Conservation (phyloP, 2,113 vertebrate species). For the Neolamprologus ventralis region DNA sequence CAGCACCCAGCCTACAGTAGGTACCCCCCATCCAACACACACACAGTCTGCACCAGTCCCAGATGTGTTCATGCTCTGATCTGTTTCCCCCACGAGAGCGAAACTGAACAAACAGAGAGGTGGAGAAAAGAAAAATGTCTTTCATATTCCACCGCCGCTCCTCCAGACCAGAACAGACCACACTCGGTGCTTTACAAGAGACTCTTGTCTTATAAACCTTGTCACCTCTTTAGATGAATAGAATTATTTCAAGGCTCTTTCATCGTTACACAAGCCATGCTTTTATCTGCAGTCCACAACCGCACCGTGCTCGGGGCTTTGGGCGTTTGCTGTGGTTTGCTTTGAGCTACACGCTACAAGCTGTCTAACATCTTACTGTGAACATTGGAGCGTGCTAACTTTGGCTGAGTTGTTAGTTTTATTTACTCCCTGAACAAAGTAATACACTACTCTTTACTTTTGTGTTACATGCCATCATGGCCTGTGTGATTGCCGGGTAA, state of each 20-base stretch:
- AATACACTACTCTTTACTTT: not conserved
- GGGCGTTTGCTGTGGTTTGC: not conserved
- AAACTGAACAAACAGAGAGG: slow-evolving; percentile 19
- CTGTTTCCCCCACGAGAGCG: not conserved
- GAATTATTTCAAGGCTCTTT: not conserved
- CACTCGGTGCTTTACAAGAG: not conserved
- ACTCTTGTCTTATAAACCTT: not conserved
- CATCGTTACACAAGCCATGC: not conserved
- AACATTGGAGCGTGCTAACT: not conserved
- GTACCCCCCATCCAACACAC: not conserved
- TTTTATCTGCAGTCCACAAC: not conserved
- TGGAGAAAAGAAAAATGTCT: slow-evolving; percentile 23
- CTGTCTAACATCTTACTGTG: not conserved
- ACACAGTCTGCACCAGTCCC: not conserved
- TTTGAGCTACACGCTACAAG: not conserved
- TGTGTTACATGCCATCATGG: not conserved
- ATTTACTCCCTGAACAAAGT: not conserved
- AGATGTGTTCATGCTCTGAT: slow-evolving; percentile 27
- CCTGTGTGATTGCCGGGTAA: not conserved
- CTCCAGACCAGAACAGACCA: not conserved
- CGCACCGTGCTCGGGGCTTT: not conserved
- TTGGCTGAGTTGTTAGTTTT: not conserved
- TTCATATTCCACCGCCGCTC: not conserved
- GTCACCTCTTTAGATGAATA: not conserved
- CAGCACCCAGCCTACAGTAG: slow-evolving; percentile 7